Evolutionary conservation across 2,888 invertebrate genomes (phyloP).

Genomic region (Diadegma fenestrale): DNA sequence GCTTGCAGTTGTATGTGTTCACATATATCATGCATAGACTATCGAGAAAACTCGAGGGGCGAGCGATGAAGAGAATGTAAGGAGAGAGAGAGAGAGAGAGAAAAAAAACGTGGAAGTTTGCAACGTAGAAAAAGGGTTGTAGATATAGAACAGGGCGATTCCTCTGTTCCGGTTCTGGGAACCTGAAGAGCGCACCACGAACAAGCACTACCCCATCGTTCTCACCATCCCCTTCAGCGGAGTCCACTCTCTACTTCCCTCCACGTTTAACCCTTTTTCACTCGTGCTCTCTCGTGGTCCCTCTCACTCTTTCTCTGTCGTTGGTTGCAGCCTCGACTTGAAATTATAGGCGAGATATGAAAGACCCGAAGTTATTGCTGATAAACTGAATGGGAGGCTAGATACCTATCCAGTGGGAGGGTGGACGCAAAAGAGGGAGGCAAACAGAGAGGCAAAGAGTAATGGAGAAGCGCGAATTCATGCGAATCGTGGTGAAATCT

Average conservation of each 20-base stretch:
- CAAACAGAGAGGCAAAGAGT: not conserved
- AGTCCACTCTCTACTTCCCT: slow-evolving; percentile 61
- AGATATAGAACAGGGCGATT: slow-evolving; percentile 47
- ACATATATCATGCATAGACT: slow-evolving; percentile 31
- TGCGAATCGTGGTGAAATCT: slow-evolving; percentile 68
- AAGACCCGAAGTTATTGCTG: slow-evolving; percentile 81
- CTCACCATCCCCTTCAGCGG: slow-evolving; percentile 54
- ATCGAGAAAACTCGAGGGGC: slow-evolving; percentile 57
- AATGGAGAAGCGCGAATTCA: slow-evolving; percentile 64
- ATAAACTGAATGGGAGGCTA: slow-evolving; percentile 78
- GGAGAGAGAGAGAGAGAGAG: slow-evolving; percentile 35
- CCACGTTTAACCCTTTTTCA: not conserved
- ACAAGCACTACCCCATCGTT: slow-evolving; percentile 53
- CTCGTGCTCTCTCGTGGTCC: slow-evolving; percentile 30
- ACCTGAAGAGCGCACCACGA: slow-evolving; percentile 23
- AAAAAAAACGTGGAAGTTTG: slow-evolving; percentile 44
- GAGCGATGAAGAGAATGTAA: slow-evolving; percentile 30
- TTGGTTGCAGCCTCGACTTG: slow-evolving; percentile 72
- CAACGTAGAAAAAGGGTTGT: slow-evolving; percentile 24
- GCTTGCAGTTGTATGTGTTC: not conserved
- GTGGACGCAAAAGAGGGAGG: not conserved
- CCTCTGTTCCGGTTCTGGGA: slow-evolving; percentile 52
- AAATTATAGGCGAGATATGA: slow-evolving; percentile 83
- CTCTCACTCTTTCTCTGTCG: slow-evolving; percentile 60
- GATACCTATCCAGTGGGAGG: slow-evolving; percentile 57